Evolutionary conservation across 2,113 vertebrate species (phyloP).

Genomic region (Mus musculus): DNA sequence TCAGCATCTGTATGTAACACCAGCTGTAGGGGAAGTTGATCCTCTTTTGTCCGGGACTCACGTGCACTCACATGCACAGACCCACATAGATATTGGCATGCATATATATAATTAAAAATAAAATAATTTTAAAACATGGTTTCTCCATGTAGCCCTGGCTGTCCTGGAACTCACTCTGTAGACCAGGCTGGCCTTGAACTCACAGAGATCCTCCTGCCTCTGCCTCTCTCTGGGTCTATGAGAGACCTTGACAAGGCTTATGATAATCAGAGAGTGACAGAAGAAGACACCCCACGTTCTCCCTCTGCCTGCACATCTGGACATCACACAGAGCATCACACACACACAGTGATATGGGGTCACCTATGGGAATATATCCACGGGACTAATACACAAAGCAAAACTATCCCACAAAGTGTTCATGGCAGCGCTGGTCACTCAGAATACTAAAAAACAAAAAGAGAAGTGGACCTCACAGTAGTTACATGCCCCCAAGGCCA

Average conservation of each 20-base stretch:
- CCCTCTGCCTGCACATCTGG: not conserved
- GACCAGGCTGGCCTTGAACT: not conserved
- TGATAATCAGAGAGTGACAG: not conserved
- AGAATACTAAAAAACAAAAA: not conserved
- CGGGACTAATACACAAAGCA: not conserved
- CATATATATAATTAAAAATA: not conserved
- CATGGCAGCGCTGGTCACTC: no score
- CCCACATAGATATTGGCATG: not conserved
- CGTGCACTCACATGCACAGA: not conserved
- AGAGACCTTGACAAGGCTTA: not conserved
- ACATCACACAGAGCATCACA: not conserved
- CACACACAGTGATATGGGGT: not conserved
- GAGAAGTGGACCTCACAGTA: not conserved
- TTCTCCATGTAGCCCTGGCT: not conserved
- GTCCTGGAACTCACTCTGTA: not conserved
- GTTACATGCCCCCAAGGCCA: not conserved
- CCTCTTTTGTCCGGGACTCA: not conserved
- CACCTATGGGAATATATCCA: not conserved
- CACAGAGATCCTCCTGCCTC: not conserved
- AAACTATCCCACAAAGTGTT: fast-evolving
- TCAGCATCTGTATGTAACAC: not conserved
- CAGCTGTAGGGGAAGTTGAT: not conserved
- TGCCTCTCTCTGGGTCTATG: not conserved
- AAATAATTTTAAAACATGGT: no score
- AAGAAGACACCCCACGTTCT: not conserved